These are phyloP conservation scores for Trididemnum miniatum DNA, from an alignment of 23 tunicate genomes.

Conservation along the genomic window DNA sequence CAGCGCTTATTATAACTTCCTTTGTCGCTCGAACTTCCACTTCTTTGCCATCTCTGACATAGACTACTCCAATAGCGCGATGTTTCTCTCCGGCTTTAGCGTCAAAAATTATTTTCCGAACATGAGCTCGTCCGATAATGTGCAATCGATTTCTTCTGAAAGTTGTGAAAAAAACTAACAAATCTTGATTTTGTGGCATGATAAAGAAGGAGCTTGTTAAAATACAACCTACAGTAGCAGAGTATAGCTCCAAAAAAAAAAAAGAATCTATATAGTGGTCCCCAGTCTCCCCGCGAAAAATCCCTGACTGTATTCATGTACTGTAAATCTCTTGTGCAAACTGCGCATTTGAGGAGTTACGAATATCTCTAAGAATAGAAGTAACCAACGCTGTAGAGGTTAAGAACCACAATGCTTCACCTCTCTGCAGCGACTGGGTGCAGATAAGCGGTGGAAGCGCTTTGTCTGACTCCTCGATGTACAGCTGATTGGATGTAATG, in stretches of 20 bases:
- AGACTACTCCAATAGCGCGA: constrained; percentile 50
- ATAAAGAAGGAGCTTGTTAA: no score
- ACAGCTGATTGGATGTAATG: constrained; percentile 26
- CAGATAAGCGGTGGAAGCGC: constrained; percentile 11
- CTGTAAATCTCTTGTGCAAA: no score
- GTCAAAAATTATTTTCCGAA: constrained; percentile 40
- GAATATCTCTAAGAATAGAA: no score
- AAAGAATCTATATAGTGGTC: no score
- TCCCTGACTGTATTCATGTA: no score
- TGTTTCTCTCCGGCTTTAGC: not conserved
- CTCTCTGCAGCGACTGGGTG: not conserved
- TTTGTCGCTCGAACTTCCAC: constrained; percentile 38
- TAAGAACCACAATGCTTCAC: not conserved
- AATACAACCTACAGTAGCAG: no score
- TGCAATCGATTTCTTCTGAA: constrained; percentile 21
- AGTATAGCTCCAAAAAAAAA: no score
- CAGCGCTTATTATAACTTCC: constrained; percentile 72
- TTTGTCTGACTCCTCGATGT: constrained; percentile 9
- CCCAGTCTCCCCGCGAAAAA: no score
- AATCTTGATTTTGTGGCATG: no score
- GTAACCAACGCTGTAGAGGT: no score
- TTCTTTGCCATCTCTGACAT: constrained; percentile 43
- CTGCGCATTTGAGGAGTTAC: no score
- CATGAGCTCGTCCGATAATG: constrained; percentile 41
- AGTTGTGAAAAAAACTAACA: no score